These are phyloP conservation scores for Euproctis similis DNA, from an alignment of 2,888 invertebrate species.

Conservation along the genomic window DNA sequence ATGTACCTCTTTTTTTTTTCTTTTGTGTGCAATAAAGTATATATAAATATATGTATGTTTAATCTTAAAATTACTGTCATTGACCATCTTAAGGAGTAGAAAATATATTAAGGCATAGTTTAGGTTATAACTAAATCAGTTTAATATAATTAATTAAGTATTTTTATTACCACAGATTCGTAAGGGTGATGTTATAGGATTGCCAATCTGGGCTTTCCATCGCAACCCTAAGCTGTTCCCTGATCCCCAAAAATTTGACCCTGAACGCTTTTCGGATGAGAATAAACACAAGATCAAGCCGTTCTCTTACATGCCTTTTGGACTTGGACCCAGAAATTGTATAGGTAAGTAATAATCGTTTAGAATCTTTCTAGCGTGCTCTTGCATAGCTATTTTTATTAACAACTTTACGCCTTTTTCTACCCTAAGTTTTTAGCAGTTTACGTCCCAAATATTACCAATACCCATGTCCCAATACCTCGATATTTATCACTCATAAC, in stretches of 20 bases:
- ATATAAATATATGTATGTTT: background rate
- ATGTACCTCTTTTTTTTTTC: background rate
- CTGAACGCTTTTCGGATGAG: constrained; percentile 47
- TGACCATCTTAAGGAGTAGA: no score
- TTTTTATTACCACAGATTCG: constrained; percentile 26
- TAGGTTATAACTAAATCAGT: no score
- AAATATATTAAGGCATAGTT: no score
- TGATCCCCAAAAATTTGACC: constrained; percentile 69
- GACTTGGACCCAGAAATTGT: constrained; percentile 45
- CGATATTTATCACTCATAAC: no score
- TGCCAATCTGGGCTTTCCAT: constrained; percentile 48
- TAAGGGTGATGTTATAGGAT: constrained; percentile 31
- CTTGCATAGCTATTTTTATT: no score
- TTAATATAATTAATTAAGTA: constrained; percentile 23
- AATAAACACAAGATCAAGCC: constrained; percentile 34
- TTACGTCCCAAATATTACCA: no score
- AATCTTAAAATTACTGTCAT: no score
- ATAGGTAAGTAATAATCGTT: constrained; percentile 37
- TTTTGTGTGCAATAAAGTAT: background rate
- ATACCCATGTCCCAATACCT: no score
- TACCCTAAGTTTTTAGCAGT: no score
- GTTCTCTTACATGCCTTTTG: constrained; percentile 39
- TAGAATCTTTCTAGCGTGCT: no score
- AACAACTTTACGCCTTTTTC: no score
- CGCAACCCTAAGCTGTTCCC: constrained; percentile 63